Base-by-base conservation (phyloP, 1,140 invertebrate species). In the Fopius arisanus region DNA sequence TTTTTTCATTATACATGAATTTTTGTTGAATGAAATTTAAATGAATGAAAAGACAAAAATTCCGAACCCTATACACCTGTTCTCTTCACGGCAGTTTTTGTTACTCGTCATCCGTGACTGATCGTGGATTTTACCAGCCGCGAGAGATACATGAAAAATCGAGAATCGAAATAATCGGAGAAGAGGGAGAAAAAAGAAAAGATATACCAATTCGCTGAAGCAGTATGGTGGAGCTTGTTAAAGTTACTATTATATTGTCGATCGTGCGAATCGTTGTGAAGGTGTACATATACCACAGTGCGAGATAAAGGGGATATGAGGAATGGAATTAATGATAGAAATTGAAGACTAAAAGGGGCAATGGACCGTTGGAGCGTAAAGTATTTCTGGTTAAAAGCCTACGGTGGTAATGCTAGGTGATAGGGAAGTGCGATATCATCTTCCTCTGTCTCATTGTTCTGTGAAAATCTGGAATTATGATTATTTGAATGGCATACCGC, bases 71-170 rank as follows among this genome's bases (percentile, higher is more conserved):
- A 66, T 48, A 54, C 70, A 72, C 62, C 70, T 72, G 70, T 72
- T 72, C 54, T 21, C 62, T 72, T 66, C 59, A 72, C 70, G 70
- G 70, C 26, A 72, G 66, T 72, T 48, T 72, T 66, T 59, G n/a
- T 72, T 72, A n/a, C 62, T 43, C 62, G 37, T 72, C 70, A 72
- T 66, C 70, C 70, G 48, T 72, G 70, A 72, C 70, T 40, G 40
- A 72, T 72, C 66, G 66, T 72, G 26, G 70, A 40, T 66, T 71
- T 72, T 28, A 63, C 62, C 66, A 40, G 48, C 51, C 59, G 41
- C 37, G 26, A 43, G 62, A 66, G 37, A 71, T 33, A 72, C 21
- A 12, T 41, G 19, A 43, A 67, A 26, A 40, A 63, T 23, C 1
- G 21, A 59, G 10, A 19, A 59, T 59, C 43, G 43, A 48, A 48